Conservation (phyloP, 2,113 vertebrate species). For the Eurystomus gularis region DNA sequence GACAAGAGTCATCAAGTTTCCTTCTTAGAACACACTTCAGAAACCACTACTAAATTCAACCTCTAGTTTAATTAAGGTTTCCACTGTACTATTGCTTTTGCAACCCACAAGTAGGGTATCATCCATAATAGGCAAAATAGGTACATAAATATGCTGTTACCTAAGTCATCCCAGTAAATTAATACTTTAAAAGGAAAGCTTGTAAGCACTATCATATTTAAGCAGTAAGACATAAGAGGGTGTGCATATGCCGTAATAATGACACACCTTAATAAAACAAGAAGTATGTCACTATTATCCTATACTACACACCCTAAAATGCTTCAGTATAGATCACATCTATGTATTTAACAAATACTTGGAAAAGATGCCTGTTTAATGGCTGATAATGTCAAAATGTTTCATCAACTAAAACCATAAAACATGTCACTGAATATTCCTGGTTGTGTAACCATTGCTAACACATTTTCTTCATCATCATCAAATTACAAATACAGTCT, state of each 20-base stretch:
- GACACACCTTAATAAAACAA: slow-evolving; percentile 53
- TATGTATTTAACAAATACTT: background rate
- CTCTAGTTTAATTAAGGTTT: background rate
- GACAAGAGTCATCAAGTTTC: background rate
- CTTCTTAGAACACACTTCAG: background rate
- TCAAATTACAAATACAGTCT: background rate
- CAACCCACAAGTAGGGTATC: background rate
- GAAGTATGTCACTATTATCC: slow-evolving; percentile 47
- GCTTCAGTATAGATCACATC: slow-evolving; percentile 34
- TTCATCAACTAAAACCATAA: background rate
- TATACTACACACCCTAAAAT: slow-evolving; percentile 38
- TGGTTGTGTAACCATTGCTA: background rate
- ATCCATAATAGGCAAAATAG: slow-evolving; percentile 47
- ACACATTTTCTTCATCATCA: background rate
- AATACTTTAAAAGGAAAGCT: slow-evolving; percentile 61
- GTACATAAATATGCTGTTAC: slow-evolving; percentile 24
- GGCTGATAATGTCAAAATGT: background rate
- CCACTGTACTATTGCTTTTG: background rate
- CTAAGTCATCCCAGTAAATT: background rate
- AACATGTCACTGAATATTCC: background rate
- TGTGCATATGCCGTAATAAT: slow-evolving; percentile 56
- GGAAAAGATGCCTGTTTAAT: background rate
- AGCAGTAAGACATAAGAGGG: slow-evolving; percentile 37
- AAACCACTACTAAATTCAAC: background rate
- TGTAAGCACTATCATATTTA: slow-evolving; percentile 34